Base-by-base conservation (phyloP, 2,888 invertebrate genomes). In the Stenodema calcarata region DNA sequence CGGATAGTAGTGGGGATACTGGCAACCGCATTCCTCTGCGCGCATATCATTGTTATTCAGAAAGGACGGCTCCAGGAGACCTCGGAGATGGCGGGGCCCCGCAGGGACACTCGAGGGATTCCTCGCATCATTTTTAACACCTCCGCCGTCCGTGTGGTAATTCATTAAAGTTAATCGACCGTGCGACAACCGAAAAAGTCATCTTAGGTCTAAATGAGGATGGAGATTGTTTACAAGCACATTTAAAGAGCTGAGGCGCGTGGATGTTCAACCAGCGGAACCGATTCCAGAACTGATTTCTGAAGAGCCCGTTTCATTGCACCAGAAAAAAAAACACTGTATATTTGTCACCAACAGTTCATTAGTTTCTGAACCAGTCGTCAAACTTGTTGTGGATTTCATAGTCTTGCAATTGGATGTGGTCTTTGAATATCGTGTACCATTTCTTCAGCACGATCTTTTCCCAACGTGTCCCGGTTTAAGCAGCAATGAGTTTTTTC, bases 401-500 rank as follows among this genome's bases (percentile, higher is more conserved):
- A 97, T 97, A 99, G 91, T 99, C 99, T 89, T 95, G 96, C 87
- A 99, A 93, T 90, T 96, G 97, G 90, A 99, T 98, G 91, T 99
- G 98, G 91, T 99, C 99, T 91, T 99, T 99, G 92, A 98, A 99
- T 84, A 99, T 98, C 44, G 97, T 99, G 92, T 99, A 99, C 99
- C 99, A 99, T 92, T 99, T 99, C 91, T 99, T 99, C 87, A 99
- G 92, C 0, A 99, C 97, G 89, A 99, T 99, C 92, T 99, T 99
- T 90, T 99, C 99, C 92, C 95, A 95, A 91, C 96, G 94, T 2
- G 99, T 99, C 87, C 99, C 99, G 6, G 99, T 99, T 92, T 99
- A 99, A 12, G 99, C 99, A 7, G 99, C 98, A 90, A 99, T 98
- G 88, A 99, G 92, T 91, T 99, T 99, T 91, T 99, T 99, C 87